Evolutionary conservation across 2,113 vertebrate species (phyloP).

Genomic region (Oreochromis aureus): DNA sequence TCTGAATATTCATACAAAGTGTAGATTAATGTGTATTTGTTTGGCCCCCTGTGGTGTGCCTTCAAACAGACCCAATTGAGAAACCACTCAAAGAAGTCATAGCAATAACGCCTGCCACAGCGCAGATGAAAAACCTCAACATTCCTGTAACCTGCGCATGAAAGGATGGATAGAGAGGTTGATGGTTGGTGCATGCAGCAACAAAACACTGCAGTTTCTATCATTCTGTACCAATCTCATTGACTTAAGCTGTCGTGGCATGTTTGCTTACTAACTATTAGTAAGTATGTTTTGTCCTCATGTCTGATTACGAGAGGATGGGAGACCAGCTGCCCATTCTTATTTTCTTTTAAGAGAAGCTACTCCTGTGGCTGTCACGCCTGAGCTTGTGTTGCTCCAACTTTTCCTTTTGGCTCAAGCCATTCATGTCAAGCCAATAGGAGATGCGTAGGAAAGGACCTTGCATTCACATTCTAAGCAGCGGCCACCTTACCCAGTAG

Average conservation of each 20-base stretch:
- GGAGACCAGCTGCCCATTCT: constrained; percentile 31
- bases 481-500: background rate
- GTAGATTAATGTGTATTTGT: constrained; percentile 64
- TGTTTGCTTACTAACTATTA: background rate
- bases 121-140: background rate
- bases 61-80: background rate
- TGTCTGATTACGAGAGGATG: background rate
- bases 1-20: constrained; percentile 72
- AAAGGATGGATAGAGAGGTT: background rate
- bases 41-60: constrained; percentile 23
- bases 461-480: constrained; percentile 22
- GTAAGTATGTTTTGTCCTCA: constrained; percentile 2
- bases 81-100: background rate
- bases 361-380: background rate
- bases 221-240: background rate
- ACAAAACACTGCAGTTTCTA: background rate
- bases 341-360: background rate
- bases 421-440: constrained; percentile 42
- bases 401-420: constrained; percentile 17
- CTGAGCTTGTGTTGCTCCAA: constrained; percentile 25
- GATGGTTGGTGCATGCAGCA: background rate
- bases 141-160: background rate
- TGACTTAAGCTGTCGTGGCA: background rate
- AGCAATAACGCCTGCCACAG: background rate
- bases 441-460: background rate